phyloP scores from a whole-genome alignment of 2,113 vertebrate species.

The Dicaeum eximium region DNA sequence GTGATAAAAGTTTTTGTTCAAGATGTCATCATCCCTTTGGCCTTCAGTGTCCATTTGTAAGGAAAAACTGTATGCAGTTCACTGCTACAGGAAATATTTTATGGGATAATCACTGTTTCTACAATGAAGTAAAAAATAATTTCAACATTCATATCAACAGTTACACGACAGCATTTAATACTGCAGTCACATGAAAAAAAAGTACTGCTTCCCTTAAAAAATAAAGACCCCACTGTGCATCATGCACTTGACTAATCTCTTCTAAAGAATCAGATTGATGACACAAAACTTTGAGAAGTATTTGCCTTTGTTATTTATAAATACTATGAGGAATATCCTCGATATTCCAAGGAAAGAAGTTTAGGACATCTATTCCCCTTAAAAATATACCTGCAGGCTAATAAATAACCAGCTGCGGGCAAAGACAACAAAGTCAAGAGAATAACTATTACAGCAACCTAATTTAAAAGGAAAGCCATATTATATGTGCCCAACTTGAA shows the following conservation, averaged over 20 bases:
- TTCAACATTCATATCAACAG: background rate
- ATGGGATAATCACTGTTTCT: background rate
- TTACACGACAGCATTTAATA: background rate
- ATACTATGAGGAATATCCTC: background rate
- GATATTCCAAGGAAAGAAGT: background rate
- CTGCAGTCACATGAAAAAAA: background rate
- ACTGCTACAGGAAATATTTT: background rate
- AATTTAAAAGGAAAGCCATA: background rate
- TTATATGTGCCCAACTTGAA: background rate
- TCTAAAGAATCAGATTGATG: background rate
- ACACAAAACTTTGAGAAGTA: background rate
- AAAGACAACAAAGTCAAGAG: background rate
- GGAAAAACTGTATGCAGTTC: background rate
- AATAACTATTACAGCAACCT: background rate
- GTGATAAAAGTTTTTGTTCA: background rate
- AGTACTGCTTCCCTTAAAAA: background rate
- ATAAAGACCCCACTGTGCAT: background rate
- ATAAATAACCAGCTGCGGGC: background rate
- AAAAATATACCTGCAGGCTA: background rate
- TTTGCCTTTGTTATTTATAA: background rate
- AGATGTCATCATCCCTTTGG: background rate
- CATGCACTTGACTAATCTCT: background rate
- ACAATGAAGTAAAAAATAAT: background rate
- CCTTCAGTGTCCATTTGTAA: background rate
- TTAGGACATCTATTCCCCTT: background rate